phyloP scores from a whole-genome alignment of 2,797 vertebrate species.

The Sebastes miniatus region DNA sequence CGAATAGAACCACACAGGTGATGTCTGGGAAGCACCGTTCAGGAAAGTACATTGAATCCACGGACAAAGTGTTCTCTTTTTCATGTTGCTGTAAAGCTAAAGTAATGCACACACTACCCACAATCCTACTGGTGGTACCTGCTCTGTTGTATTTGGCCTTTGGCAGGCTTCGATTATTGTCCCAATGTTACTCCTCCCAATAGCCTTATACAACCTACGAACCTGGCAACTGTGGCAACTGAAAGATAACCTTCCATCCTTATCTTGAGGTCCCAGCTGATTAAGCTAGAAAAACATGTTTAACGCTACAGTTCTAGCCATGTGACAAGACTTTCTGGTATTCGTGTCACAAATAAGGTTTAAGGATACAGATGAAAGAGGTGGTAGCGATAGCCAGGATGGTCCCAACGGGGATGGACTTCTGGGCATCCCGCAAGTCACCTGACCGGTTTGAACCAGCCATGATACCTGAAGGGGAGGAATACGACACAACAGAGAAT shows the following conservation, averaged over 20 bases:
- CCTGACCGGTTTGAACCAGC: conserved; percentile 96
- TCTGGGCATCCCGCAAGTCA: conserved; percentile 93
- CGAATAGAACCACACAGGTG: conserved; percentile 90
- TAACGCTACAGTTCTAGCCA: not conserved
- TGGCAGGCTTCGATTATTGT: not conserved
- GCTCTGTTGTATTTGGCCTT: not conserved
- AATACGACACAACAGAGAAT: not conserved
- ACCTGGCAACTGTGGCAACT: not conserved
- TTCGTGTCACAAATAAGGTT: not conserved
- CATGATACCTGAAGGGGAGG: conserved; percentile 88
- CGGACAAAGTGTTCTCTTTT: not conserved
- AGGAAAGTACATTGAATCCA: conserved; percentile 64
- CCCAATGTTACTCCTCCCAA: not conserved
- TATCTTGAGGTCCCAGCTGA: not conserved
- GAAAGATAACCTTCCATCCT: no score
- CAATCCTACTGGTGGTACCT: not conserved
- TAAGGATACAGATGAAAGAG: conserved; percentile 94
- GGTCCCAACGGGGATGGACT: conserved; percentile 94
- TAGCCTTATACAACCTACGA: not conserved
- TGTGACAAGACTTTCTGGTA: not conserved
- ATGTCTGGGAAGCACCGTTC: conserved; percentile 81
- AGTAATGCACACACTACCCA: not conserved
- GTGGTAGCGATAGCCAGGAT: conserved; percentile 95
- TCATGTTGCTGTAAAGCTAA: not conserved
- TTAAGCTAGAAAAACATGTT: not conserved